Evolutionary conservation across 2,888 invertebrate genomes (phyloP), one percentile per base, ranked within the genome.

Genomic region (Stenolophus ochropezus): DNA sequence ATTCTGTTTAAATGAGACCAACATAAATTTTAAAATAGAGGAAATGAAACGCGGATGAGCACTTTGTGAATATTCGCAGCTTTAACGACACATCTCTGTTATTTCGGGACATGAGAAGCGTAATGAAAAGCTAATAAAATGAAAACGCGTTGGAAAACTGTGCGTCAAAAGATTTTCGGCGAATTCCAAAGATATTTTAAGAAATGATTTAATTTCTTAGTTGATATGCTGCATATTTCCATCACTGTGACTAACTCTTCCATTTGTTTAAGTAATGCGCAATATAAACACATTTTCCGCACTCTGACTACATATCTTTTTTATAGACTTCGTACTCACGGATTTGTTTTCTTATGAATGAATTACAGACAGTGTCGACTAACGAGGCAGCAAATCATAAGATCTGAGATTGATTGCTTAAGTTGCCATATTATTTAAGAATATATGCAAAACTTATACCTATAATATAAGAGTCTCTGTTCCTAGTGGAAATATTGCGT

Each of bases 41-140:
- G 51, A 51, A 51, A 18, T 51, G 51, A 51, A 51, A 51, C 51
- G 51, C 14, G 56, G 56, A 56, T 56, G 56, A 56, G 56, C 23
- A 56, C 58, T 58, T 21, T 58, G 21, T 23, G 11, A 23, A 58
- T 61, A 23, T 23, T 61, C 4, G 0, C 56, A 25, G 5, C 8
- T 61, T 58, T 61, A 61, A 61, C 25, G 61, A 61, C 25, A 25
- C 18, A 69, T 33, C 18, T 42, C 33, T 42, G 65, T 69, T 33
- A 69, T 69, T 69, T 69, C 21, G 33, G 65, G 33, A 33, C 16
- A 27, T 69, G 65, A 69, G 33, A 16, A 16, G 65, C 33, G 65
- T 69, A 69, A 69, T 69, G 65, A 69, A 69, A 69, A 69, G 33
- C 27, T 69, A 69, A 69, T 69, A 69, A 69, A 69, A 69, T 69